phyloP scores from a whole-genome alignment of 1,140 invertebrate species.

The Psilanteris sp. region DNA sequence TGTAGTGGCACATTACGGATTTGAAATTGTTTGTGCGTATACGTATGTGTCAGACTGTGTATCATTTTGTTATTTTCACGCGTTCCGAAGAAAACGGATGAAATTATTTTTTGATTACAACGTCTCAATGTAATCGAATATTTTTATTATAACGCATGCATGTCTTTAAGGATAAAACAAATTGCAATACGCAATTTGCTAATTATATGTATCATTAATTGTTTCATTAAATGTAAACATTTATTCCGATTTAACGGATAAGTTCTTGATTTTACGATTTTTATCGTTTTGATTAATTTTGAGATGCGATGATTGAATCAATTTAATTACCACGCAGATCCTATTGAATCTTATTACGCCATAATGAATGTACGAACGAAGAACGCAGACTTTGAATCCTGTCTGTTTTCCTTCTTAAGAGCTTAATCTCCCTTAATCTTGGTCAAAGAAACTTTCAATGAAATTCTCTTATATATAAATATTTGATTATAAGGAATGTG shows the following conservation, averaged over 20 bases:
- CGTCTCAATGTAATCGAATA: no score
- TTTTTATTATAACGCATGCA: no score
- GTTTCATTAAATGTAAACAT: slow-evolving; percentile 37
- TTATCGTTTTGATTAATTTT: slow-evolving; percentile 28
- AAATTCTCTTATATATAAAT: slow-evolving; percentile 44
- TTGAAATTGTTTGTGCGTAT: slow-evolving; percentile 20
- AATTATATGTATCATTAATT: no score
- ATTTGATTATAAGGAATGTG: slow-evolving; percentile 33
- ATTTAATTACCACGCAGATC: slow-evolving; percentile 36
- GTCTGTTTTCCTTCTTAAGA: slow-evolving; percentile 30
- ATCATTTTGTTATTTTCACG: no score
- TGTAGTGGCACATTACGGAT: slow-evolving; percentile 15
- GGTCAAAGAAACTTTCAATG: slow-evolving; percentile 20
- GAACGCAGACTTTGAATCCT: slow-evolving; percentile 2
- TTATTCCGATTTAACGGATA: not conserved
- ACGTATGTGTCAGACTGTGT: not conserved
- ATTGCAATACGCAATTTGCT: no score
- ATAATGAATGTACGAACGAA: slow-evolving; percentile 3
- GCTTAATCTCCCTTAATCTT: slow-evolving; percentile 26
- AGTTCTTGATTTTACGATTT: not conserved
- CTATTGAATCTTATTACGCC: slow-evolving; percentile 37
- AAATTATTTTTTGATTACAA: slow-evolving; percentile 46
- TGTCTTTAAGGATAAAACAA: no score
- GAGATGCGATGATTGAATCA: slow-evolving; percentile 15
- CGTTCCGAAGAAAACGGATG: slow-evolving; percentile 3